Percentiles rank a stretch among this genome's conserved stretches.
Evolutionary conservation across 2,797 vertebrate species (phyloP).

Genomic region (Tadarida brasiliensis): DNA sequence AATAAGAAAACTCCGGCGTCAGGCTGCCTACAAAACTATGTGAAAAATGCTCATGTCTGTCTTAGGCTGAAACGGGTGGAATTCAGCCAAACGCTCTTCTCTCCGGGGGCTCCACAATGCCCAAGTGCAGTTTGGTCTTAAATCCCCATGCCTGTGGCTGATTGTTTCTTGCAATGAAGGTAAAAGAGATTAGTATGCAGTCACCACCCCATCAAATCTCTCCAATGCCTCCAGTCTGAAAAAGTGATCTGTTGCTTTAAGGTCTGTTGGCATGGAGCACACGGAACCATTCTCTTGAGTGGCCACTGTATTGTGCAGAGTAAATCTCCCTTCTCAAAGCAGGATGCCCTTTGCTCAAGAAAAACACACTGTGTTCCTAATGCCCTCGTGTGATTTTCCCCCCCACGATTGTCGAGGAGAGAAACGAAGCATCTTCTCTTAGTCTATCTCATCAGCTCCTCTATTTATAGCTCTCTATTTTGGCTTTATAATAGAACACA

Average conservation of each 20-base stretch:
- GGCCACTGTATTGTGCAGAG: background rate
- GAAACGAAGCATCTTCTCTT: slow-evolving; percentile 60
- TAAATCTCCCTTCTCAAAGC: slow-evolving; percentile 35
- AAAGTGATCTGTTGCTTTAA: slow-evolving; percentile 51
- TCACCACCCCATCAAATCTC: slow-evolving; percentile 46
- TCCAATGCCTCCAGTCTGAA: background rate
- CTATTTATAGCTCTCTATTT: slow-evolving; percentile 54
- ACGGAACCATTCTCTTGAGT: background rate
- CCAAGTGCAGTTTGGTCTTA: slow-evolving; percentile 62
- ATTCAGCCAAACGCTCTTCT: slow-evolving; percentile 41
- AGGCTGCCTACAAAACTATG: slow-evolving; percentile 67
- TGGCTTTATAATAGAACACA: slow-evolving; percentile 46
- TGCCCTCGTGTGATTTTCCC: background rate
- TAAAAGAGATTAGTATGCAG: slow-evolving; percentile 66
- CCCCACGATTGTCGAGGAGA: slow-evolving; percentile 18
- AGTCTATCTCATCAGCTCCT: slow-evolving; percentile 34
- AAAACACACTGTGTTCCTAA: slow-evolving; percentile 25
- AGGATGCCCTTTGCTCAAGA: slow-evolving; percentile 35
- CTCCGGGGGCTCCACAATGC: background rate
- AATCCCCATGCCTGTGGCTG: slow-evolving; percentile 55
- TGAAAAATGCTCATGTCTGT: slow-evolving; percentile 65
- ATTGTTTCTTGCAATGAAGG: slow-evolving; percentile 58
- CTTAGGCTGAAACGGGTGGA: slow-evolving; percentile 52
- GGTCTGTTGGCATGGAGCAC: slow-evolving; percentile 20
- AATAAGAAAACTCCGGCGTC: slow-evolving; percentile 68